These are phyloP conservation scores for Oncorhynchus keta DNA, from an alignment of 2,113 vertebrate genomes.

Conservation along the genomic window DNA sequence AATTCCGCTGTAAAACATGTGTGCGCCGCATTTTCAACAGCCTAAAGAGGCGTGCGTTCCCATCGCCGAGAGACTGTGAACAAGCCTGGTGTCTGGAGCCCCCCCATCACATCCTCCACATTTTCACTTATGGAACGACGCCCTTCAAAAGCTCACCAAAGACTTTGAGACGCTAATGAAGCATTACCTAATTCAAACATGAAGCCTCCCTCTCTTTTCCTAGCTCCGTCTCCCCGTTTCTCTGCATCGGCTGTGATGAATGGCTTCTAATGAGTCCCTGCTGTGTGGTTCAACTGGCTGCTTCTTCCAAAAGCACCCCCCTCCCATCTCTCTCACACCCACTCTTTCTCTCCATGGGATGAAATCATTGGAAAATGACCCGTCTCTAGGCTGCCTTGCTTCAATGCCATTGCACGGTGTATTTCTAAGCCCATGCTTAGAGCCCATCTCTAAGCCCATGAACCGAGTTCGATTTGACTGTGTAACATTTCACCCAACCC, in stretches of 20 bases:
- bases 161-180: constrained; percentile 25
- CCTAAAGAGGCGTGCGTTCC: neutral
- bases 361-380: constrained; percentile 32
- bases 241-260: constrained; percentile 52
- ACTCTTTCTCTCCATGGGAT: constrained; percentile 1
- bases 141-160: constrained; percentile 20
- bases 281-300: constrained; percentile 9
- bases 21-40: neutral
- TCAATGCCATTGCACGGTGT: constrained; percentile 13
- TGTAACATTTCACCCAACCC: neutral
- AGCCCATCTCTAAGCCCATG: constrained; percentile 29
- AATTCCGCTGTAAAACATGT: neutral
- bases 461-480: too few species aligned
- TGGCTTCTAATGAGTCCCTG: constrained; percentile 51
- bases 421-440: constrained; percentile 21
- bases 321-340: neutral
- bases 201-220: constrained; percentile 26
- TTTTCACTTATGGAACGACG: constrained; percentile 2
- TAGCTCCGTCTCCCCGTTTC: neutral
- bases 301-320: constrained; percentile 22
- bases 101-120: constrained; percentile 13
- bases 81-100: constrained; percentile 6
- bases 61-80: neutral
- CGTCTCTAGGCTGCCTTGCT: constrained; percentile 5
- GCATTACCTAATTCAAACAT: constrained; percentile 51